These are phyloP conservation scores for Neodiprion fabricii DNA, from an alignment of 1,140 invertebrate genomes.

Conservation along the genomic window DNA sequence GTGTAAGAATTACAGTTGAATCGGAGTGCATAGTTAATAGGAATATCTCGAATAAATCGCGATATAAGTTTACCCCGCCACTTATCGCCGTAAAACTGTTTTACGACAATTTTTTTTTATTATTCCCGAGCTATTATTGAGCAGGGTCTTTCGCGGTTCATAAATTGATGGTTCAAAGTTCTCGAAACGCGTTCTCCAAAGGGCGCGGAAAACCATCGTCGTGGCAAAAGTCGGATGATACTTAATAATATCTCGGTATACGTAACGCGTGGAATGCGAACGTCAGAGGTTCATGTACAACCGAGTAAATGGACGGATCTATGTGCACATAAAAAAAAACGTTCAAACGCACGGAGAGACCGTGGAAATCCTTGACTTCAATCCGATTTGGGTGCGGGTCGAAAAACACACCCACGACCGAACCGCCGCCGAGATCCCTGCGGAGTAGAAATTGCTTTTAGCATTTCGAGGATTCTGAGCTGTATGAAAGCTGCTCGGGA, in stretches of 20 bases:
- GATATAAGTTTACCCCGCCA: too few species aligned
- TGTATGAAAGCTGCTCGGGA: too few species aligned
- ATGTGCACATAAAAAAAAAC: too few species aligned
- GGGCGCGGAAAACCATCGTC: neutral
- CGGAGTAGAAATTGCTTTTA: neutral
- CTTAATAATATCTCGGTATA: neutral
- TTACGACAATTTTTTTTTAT: neutral
- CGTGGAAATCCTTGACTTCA: neutral
- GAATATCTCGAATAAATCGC: too few species aligned
- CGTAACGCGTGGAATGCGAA: neutral
- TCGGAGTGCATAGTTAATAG: too few species aligned
- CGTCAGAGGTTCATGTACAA: neutral
- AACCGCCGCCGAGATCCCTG: neutral
- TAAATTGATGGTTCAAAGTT: neutral
- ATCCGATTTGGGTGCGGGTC: slow-evolving; percentile 3
- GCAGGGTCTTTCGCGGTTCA: neutral
- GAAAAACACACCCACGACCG: neutral
- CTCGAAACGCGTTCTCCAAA: neutral
- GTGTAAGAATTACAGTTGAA: neutral
- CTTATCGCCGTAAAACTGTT: neutral
- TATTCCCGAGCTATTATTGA: neutral
- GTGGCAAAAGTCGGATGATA: neutral
- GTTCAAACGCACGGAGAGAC: neutral
- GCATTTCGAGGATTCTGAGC: neutral
- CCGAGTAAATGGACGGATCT: neutral